These are phyloP conservation scores for Ondatra zibethicus DNA, from an alignment of 2,113 vertebrate genomes.

Conservation along the genomic window DNA sequence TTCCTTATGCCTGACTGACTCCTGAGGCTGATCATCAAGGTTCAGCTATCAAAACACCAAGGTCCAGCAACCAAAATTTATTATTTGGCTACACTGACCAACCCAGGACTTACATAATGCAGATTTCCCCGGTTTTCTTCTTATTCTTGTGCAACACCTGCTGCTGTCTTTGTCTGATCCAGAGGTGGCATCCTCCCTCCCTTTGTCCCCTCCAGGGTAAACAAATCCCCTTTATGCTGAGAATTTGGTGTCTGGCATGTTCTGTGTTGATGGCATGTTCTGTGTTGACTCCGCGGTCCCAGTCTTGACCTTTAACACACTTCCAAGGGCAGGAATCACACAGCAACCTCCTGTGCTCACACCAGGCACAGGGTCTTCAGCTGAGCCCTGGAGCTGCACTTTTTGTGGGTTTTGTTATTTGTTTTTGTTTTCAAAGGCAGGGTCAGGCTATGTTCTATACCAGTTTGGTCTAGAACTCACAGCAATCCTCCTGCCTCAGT, in stretches of 20 bases:
- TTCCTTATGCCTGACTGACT: neutral
- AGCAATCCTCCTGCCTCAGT: neutral
- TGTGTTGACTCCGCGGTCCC: neutral
- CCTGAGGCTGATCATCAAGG: neutral
- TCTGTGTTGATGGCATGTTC: neutral
- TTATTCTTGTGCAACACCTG: neutral
- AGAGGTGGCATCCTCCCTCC: neutral
- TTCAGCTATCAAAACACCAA: neutral
- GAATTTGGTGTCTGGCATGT: neutral
- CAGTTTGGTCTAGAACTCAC: neutral
- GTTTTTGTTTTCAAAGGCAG: neutral
- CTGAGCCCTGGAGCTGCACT: neutral
- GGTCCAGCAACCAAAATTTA: neutral
- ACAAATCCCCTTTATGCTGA: neutral
- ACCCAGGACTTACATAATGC: neutral
- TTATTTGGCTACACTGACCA: neutral
- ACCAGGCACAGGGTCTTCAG: neutral
- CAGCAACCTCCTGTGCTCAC: neutral
- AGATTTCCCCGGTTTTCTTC: neutral
- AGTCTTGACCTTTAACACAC: neutral
- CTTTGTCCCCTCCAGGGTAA: neutral
- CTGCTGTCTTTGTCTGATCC: neutral
- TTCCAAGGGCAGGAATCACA: neutral
- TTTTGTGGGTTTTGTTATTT: neutral
- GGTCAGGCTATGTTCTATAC: neutral